Percentiles rank a stretch among this genome's conserved stretches.
Evolutionary conservation across 2,888 invertebrate genomes (phyloP).

Genomic region (Hyalella azteca): DNA sequence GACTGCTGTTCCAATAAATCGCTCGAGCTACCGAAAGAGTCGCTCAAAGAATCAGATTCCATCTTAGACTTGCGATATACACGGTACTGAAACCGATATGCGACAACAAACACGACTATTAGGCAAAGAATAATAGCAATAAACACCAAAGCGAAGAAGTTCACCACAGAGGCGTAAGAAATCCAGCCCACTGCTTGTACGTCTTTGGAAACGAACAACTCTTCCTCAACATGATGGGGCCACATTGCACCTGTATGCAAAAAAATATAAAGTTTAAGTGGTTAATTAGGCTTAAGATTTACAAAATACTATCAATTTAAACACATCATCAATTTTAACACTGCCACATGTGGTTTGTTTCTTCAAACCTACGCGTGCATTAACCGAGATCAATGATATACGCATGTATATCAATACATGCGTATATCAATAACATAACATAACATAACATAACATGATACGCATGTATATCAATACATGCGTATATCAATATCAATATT

Average conservation of each 20-base stretch:
- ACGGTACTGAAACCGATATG: neutral
- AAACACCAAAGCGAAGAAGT: neutral
- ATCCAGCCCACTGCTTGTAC: neutral
- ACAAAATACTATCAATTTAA: too few species aligned
- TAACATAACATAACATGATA: too few species aligned
- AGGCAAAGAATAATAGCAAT: neutral
- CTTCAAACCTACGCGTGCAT: too few species aligned
- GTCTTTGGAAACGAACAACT: neutral
- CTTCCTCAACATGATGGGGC: neutral
- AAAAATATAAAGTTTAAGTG: neutral
- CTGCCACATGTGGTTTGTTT: too few species aligned
- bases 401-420: too few species aligned
- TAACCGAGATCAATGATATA: too few species aligned
- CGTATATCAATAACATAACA: too few species aligned
- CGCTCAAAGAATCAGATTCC: neutral
- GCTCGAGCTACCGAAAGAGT: constrained; percentile 3
- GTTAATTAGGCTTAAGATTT: too few species aligned
- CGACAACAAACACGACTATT: neutral
- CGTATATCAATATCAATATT: too few species aligned
- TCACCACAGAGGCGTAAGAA: neutral
- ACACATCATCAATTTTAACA: too few species aligned
- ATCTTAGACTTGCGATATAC: neutral
- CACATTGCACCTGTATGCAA: neutral
- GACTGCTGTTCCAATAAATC: neutral
- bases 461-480: too few species aligned